These are phyloP conservation scores for Argyrosomus japonicus DNA, from an alignment of 2,113 vertebrate species.

Conservation along the genomic window DNA sequence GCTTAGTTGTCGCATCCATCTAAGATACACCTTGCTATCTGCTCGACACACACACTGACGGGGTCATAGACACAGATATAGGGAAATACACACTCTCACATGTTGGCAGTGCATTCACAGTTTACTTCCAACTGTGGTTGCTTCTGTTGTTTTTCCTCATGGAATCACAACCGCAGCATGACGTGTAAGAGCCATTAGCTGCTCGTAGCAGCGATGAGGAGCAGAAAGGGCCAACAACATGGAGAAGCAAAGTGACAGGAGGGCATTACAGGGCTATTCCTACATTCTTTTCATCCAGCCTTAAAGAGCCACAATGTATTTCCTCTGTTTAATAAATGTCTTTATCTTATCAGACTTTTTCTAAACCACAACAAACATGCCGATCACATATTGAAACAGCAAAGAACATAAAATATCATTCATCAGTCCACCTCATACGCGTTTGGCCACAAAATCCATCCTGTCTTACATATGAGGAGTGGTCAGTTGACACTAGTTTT, in stretches of 20 bases:
- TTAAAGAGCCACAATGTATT: conserved; percentile 4
- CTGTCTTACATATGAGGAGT: conserved; percentile 16
- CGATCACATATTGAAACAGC: background rate
- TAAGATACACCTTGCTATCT: conserved; percentile 75
- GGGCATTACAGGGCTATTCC: conserved; percentile 21
- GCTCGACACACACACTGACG: conserved; percentile 14
- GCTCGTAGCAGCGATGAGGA: background rate
- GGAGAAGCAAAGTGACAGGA: background rate
- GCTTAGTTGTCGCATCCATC: conserved; percentile 75
- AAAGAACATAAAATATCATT: background rate
- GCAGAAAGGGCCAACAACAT: background rate
- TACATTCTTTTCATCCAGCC: background rate
- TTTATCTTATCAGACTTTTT: conserved; percentile 11
- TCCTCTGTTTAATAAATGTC: conserved; percentile 9
- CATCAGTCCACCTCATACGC: background rate
- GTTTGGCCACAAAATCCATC: background rate
- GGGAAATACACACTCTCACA: conserved; percentile 5
- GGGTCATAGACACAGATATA: conserved; percentile 7
- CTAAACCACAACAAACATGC: conserved; percentile 6
- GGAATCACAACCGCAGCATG: conserved; percentile 49
- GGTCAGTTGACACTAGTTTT: conserved; percentile 45
- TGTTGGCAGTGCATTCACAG: conserved; percentile 42
- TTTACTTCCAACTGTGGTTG: conserved; percentile 46
- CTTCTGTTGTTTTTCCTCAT: conserved; percentile 50
- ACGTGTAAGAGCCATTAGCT: conserved; percentile 43